A percentile compares a stretch with the other conserved stretches of the same genome.
Conservation (phyloP, 2,888 invertebrate species). For the Diarsia brunnea region DNA sequence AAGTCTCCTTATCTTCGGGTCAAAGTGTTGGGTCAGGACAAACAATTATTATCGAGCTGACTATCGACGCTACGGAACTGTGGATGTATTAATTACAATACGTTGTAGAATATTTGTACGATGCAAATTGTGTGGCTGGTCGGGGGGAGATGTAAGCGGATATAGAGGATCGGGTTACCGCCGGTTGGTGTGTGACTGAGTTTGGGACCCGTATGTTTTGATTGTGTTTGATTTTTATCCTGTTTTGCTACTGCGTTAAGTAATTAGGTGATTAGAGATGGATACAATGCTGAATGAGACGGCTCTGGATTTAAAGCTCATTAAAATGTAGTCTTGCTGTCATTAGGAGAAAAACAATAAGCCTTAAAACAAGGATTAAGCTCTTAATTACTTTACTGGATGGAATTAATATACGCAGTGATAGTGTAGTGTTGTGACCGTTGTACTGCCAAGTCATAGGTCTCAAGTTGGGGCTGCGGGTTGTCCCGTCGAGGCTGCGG, state of each 20-base stretch:
- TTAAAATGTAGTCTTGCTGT: background rate
- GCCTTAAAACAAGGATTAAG: background rate
- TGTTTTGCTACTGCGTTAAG: background rate
- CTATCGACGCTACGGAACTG: slow-evolving; percentile 79
- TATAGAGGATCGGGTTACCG: slow-evolving; percentile 60
- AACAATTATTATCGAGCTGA: slow-evolving; percentile 82
- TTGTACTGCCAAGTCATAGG: no score
- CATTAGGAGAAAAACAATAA: slow-evolving; percentile 17
- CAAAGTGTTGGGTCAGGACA: slow-evolving; percentile 82
- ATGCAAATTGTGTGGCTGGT: slow-evolving; percentile 64
- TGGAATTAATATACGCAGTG: no score
- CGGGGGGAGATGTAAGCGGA: slow-evolving; percentile 63
- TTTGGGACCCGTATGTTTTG: slow-evolving; percentile 62
- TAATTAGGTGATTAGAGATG: slow-evolving; percentile 15
- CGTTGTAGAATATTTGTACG: slow-evolving; percentile 76
- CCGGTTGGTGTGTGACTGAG: slow-evolving; percentile 39
- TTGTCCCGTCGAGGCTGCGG: no score
- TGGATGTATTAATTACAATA: slow-evolving; percentile 74
- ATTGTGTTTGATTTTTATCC: slow-evolving; percentile 34
- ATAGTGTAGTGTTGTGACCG: no score
- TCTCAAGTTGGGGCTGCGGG: no score
- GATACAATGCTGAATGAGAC: background rate
- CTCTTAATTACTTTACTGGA: slow-evolving; percentile 3
- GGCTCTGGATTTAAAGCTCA: slow-evolving; percentile 12
- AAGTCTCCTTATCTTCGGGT: slow-evolving; percentile 77